Evolutionary conservation across 2,113 vertebrate genomes (phyloP), one percentile per base, ranked within the genome.

Genomic region (Copsychus sechellarum): DNA sequence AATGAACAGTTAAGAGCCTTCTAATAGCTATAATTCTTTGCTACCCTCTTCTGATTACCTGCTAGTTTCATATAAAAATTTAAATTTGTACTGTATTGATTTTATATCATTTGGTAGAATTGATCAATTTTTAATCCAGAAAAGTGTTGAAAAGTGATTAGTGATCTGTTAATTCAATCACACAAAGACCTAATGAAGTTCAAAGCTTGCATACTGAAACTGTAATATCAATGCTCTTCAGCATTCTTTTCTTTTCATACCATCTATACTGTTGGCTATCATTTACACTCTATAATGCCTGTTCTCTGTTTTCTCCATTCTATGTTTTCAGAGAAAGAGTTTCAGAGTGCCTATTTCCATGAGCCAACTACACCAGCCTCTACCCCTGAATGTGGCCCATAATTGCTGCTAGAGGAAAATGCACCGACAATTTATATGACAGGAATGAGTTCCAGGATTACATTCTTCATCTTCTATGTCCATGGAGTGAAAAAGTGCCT

Each of bases 401-500:
- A 65, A 73, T 2, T 43, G 21, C 54, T 57, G 23, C 57, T 57
- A 10, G 4, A 69, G 21, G 6, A 92, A 89, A 72, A 82, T 1
- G 3, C 11, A 77, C 10, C 31, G 40, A 72, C 28, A 36, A 70
- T 72, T 85, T 31, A 40, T 25, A 22, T 18, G 54, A 42, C 7
- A 62, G 19, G 7, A 65, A 69, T 12, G 29, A 87, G 23, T 33
- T 93, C 38, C 58, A 92, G 33, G 26, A 74, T 6, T 19, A 43
- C 6, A 45, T 38, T 71, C 29, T 61, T 76, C 31, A 65, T 20
- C 58, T 80, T 58, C 53, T 58, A 13, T 2, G 8, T 19, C 8
- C 53, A 24, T 0, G 2, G 22, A 85, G 10, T 67, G 9, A 67
- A 4, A 78, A 0, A 65, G 8, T 12, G 4, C 5, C 14, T 42